Evolutionary conservation across 2,888 invertebrate species (phyloP).

Genomic region (Drosophila atripex): DNA sequence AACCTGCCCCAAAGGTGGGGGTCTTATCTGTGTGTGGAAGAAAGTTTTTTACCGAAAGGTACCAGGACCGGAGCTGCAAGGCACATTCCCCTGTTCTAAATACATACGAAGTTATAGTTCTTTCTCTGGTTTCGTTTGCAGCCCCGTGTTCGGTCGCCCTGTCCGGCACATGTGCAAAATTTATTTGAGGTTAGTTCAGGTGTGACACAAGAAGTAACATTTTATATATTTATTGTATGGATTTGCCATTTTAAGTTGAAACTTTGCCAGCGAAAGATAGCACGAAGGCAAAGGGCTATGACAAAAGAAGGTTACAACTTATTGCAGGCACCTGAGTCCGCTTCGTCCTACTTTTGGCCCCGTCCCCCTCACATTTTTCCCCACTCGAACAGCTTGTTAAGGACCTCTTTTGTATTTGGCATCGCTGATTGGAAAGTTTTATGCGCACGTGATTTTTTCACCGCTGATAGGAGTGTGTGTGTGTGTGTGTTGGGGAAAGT

Average conservation of each 20-base stretch:
- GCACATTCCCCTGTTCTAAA: slow-evolving; percentile 39
- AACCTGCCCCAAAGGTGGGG: slow-evolving; percentile 11
- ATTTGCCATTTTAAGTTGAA: slow-evolving; percentile 75
- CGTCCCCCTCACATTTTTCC: not conserved
- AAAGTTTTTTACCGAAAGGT: slow-evolving; percentile 52
- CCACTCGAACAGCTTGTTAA: slow-evolving; percentile 72
- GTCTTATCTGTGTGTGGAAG: slow-evolving; percentile 41
- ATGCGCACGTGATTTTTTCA: slow-evolving; percentile 74
- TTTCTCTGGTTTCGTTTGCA: slow-evolving; percentile 51
- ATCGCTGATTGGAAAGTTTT: slow-evolving; percentile 76
- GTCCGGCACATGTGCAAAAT: slow-evolving; percentile 71
- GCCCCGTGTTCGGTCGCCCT: slow-evolving; percentile 13
- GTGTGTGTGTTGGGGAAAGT: slow-evolving; percentile 37
- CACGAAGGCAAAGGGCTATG: slow-evolving; percentile 51
- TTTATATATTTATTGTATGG: slow-evolving; percentile 79
- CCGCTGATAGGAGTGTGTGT: slow-evolving; percentile 55
- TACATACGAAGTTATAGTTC: slow-evolving; percentile 40
- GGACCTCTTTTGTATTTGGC: slow-evolving; percentile 60
- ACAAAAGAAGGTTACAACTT: slow-evolving; percentile 62
- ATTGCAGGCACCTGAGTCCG: slow-evolving; percentile 57
- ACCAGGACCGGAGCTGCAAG: slow-evolving; percentile 14
- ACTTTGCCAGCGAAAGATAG: slow-evolving; percentile 62
- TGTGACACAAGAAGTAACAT: slow-evolving; percentile 76
- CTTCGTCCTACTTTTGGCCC: slow-evolving; percentile 4
- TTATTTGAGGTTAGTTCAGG: slow-evolving; percentile 80